Percentiles rank a stretch among this genome's conserved stretches.
phyloP scores from a whole-genome alignment of 2,113 vertebrate genomes.

The Mirza zaza region DNA sequence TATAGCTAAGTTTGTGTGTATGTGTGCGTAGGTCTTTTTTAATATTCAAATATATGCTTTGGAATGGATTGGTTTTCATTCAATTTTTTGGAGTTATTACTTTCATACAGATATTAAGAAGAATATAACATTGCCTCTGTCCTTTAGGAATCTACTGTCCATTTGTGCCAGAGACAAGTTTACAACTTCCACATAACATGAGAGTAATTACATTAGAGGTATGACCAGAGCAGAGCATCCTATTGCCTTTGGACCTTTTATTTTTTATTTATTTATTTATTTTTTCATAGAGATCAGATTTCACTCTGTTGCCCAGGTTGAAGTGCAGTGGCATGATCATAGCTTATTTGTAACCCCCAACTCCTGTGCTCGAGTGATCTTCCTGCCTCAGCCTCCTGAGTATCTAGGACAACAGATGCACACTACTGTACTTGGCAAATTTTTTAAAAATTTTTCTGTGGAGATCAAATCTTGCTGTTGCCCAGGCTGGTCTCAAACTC shows the following conservation, averaged over 20 bases:
- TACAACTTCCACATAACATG: not conserved
- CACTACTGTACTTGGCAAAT: too few relatives aligned
- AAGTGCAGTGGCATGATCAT: too few relatives aligned
- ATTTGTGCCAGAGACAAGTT: not conserved
- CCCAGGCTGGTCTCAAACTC: too few relatives aligned
- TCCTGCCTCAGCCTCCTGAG: too few relatives aligned
- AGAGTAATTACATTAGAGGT: not conserved
- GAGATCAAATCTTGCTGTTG: too few relatives aligned
- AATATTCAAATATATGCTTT: not conserved
- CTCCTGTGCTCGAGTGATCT: too few relatives aligned
- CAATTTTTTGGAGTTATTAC: not conserved
- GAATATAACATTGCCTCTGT: not conserved
- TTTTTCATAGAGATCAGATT: too few relatives aligned
- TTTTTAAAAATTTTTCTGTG: too few relatives aligned
- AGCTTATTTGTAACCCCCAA: too few relatives aligned
- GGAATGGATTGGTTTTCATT: slow-evolving; percentile 8
- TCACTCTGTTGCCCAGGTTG: too few relatives aligned
- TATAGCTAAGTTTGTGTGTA: not conserved
- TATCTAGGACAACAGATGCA: too few relatives aligned
- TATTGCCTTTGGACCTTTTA: not conserved
- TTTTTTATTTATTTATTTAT: too few relatives aligned
- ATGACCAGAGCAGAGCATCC: not conserved
- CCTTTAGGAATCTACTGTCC: not conserved
- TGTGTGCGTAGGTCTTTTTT: not conserved
- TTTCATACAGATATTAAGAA: not conserved